These are phyloP conservation scores for Penaeus vannamei DNA, from an alignment of 1,140 invertebrate species.

Conservation along the genomic window DNA sequence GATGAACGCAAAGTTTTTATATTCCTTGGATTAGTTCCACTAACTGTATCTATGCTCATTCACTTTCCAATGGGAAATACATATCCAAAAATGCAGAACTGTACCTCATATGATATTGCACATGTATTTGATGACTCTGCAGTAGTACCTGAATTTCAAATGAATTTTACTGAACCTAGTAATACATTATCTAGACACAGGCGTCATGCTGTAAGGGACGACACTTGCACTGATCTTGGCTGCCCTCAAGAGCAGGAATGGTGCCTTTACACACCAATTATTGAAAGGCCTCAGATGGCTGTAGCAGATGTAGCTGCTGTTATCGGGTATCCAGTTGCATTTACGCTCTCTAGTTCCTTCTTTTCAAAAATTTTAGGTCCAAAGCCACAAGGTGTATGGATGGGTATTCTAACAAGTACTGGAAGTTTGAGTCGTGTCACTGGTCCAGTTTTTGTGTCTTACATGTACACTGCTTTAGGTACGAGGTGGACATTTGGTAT, in stretches of 20 bases:
- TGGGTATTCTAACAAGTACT: conserved; percentile 67
- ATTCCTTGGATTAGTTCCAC: conserved; percentile 47
- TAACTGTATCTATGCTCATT: conserved; percentile 51
- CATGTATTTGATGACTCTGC: background rate
- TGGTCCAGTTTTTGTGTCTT: conserved; percentile 68
- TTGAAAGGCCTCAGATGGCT: conserved; percentile 60
- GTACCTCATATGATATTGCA: conserved; percentile 8
- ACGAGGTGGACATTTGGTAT: conserved; percentile 64
- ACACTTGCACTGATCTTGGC: conserved; percentile 52
- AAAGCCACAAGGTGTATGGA: conserved; percentile 68
- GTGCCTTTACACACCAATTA: conserved; percentile 66
- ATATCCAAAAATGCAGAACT: conserved; percentile 65
- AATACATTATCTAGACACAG: background rate
- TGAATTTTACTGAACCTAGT: background rate
- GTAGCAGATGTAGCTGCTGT: conserved; percentile 48
- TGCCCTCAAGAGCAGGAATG: conserved; percentile 65
- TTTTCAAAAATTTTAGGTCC: conserved; percentile 66
- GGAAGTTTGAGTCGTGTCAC: conserved; percentile 64
- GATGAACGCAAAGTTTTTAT: conserved; percentile 65
- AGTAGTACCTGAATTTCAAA: background rate
- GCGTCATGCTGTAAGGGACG: conserved; percentile 29
- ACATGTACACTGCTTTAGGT: conserved; percentile 64
- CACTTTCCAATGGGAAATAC: conserved; percentile 60
- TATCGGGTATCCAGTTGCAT: conserved; percentile 59
- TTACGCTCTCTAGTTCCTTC: conserved; percentile 55